Conservation (phyloP, 1,140 invertebrate species). For the Orchestia grillus region DNA sequence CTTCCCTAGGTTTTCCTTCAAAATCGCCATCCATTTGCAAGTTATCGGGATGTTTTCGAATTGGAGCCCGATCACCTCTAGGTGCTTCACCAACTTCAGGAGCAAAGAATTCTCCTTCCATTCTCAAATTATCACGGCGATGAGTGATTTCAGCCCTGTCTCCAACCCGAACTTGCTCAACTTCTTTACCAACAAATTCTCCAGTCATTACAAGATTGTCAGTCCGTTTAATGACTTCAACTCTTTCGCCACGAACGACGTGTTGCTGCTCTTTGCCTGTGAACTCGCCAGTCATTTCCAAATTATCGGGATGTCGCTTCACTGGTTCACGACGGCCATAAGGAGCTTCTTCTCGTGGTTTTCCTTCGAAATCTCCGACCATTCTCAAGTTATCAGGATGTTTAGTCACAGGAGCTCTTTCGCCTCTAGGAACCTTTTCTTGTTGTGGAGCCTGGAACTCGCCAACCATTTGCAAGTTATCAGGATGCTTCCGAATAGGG, state of each 20-base stretch:
- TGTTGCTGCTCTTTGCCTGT: slow-evolving; percentile 67
- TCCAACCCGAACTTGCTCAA: slow-evolving; percentile 67
- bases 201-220: slow-evolving; percentile 77
- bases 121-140: slow-evolving; percentile 67
- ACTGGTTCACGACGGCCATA: slow-evolving; percentile 53
- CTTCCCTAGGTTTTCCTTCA: slow-evolving; percentile 36
- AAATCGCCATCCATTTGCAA: slow-evolving; percentile 70
- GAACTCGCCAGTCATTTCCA: slow-evolving; percentile 69
- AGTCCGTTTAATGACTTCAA: slow-evolving; percentile 69
- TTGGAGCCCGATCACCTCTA: slow-evolving; percentile 71
- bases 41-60: slow-evolving; percentile 74
- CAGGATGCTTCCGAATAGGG: slow-evolving; percentile 61
- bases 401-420: slow-evolving; percentile 62
- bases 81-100: slow-evolving; percentile 54
- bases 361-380: too few relatives aligned
- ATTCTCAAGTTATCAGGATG: slow-evolving; percentile 64
- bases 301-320: too few relatives aligned
- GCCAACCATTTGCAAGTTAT: slow-evolving; percentile 69
- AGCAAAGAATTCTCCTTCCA: slow-evolving; percentile 61
- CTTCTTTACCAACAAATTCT: slow-evolving; percentile 72
- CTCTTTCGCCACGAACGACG: slow-evolving; percentile 38
- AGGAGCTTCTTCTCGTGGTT: slow-evolving; percentile 47
- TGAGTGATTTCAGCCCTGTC: slow-evolving; percentile 69
- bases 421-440: slow-evolving; percentile 60
- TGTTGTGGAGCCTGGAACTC: slow-evolving; percentile 63